These are phyloP conservation scores for Montipora efflorescens DNA, from an alignment of 64 coral and sea anemone species.

Conservation along the genomic window DNA sequence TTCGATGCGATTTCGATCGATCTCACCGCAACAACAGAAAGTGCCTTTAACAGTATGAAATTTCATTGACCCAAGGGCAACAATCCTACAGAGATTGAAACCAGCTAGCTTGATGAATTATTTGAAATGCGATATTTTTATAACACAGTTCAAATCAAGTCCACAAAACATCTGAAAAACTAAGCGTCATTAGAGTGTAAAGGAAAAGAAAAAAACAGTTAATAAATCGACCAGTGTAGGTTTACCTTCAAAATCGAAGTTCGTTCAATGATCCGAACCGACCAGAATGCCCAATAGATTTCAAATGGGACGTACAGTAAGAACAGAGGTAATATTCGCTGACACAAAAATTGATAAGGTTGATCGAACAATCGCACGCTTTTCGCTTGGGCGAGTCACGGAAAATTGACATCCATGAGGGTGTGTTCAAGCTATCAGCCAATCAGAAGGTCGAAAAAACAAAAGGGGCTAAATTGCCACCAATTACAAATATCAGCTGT, in stretches of 20 bases:
- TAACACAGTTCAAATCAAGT: neutral
- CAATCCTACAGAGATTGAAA: neutral
- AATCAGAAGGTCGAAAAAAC: constrained; percentile 73
- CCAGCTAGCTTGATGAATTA: neutral
- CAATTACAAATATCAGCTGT: constrained; percentile 50
- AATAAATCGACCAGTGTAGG: neutral
- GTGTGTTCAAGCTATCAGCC: constrained; percentile 31
- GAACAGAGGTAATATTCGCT: neutral
- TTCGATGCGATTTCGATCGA: neutral
- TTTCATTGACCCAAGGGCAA: neutral
- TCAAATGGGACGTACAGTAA: neutral
- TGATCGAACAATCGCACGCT: neutral
- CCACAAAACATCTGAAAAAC: neutral
- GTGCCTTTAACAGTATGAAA: too few species aligned
- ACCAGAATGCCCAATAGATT: neutral
- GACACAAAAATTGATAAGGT: neutral
- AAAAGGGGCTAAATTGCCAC: constrained; percentile 70
- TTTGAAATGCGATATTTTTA: constrained; percentile 1
- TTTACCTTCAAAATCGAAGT: constrained; percentile 32
- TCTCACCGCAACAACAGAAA: neutral
- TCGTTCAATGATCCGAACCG: neutral
- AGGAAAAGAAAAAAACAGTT: neutral
- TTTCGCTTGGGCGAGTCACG: neutral
- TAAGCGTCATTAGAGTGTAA: neutral
- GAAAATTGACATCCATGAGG: neutral